Evolutionary conservation across 2,113 vertebrate genomes (phyloP).

Genomic region (Alligator sinensis): DNA sequence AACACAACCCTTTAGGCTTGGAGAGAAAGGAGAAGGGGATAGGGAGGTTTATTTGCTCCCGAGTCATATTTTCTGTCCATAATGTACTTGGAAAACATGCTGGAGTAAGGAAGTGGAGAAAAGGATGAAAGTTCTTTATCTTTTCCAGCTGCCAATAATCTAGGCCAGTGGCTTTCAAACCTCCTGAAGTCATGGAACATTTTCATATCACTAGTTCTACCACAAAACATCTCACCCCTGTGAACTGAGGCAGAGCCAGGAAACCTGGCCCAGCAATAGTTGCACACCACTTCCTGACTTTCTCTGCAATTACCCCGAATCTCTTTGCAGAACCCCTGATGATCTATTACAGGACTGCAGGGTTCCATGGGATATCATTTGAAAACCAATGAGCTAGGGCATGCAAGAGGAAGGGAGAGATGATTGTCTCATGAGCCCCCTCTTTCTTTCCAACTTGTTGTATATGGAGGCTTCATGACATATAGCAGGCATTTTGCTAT

Average conservation of each 20-base stretch:
- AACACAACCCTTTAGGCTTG: constrained; percentile 13
- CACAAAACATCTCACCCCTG: no score
- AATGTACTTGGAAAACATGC: not conserved
- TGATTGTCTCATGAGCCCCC: not conserved
- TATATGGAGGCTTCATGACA: not conserved
- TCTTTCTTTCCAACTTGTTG: not conserved
- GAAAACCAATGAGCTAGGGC: not conserved
- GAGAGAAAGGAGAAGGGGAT: not conserved
- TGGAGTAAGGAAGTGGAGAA: not conserved
- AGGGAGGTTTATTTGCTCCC: not conserved
- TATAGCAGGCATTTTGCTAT: not conserved
- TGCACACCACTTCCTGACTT: no score
- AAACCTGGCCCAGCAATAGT: no score
- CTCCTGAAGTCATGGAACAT: no score
- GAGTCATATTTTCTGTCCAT: not conserved
- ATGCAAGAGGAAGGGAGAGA: not conserved
- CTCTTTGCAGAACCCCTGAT: no score
- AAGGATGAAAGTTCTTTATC: not conserved
- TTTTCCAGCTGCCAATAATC: not conserved
- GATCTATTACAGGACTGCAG: no score
- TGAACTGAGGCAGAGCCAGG: no score
- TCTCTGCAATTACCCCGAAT: no score
- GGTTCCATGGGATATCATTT: no score
- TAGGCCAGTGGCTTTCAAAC: no score
- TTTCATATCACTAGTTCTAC: no score